These are phyloP conservation scores for Scomber japonicus DNA, from an alignment of 2,113 vertebrate genomes.

Conservation along the genomic window DNA sequence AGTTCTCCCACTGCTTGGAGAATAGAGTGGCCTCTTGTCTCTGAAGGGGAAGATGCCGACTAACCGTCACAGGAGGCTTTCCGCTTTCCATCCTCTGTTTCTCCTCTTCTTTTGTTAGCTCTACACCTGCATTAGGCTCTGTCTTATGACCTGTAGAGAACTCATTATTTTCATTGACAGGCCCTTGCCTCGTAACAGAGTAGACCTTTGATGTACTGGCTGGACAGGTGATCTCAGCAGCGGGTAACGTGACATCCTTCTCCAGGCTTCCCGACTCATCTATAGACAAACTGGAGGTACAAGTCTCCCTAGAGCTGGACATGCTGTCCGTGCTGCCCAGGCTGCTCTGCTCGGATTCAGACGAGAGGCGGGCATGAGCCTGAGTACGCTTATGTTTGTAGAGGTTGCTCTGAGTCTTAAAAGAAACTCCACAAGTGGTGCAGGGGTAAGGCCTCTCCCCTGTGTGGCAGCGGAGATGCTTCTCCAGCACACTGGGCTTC, in stretches of 20 bases:
- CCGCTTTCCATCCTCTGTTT: slow-evolving; percentile 62
- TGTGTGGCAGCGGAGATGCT: slow-evolving; percentile 96
- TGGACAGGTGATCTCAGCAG: slow-evolving; percentile 34
- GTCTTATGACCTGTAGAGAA: slow-evolving; percentile 14
- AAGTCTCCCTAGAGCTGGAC: slow-evolving; percentile 75
- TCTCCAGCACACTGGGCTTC: slow-evolving; percentile 97
- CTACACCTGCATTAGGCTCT: slow-evolving; percentile 27
- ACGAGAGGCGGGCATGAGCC: slow-evolving; percentile 89
- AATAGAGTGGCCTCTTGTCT: slow-evolving; percentile 87
- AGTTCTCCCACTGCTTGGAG: slow-evolving; percentile 88
- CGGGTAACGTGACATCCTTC: slow-evolving; percentile 35
- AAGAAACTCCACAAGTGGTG: slow-evolving; percentile 91
- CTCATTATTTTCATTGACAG: slow-evolving; percentile 51
- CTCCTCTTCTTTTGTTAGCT: slow-evolving; percentile 5
- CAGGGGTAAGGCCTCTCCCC: slow-evolving; percentile 97
- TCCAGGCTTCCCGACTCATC: slow-evolving; percentile 64
- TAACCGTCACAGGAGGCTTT: slow-evolving; percentile 60
- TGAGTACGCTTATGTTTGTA: slow-evolving; percentile 97
- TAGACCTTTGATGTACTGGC: background rate
- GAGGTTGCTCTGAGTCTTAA: slow-evolving; percentile 98
- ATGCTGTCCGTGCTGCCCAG: slow-evolving; percentile 76
- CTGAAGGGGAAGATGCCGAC: slow-evolving; percentile 83
- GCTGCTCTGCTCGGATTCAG: slow-evolving; percentile 85
- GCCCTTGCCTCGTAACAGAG: slow-evolving; percentile 22
- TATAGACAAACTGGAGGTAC: slow-evolving; percentile 62